Conservation (phyloP, 2,113 vertebrate species). For the Melozone crissalis region DNA sequence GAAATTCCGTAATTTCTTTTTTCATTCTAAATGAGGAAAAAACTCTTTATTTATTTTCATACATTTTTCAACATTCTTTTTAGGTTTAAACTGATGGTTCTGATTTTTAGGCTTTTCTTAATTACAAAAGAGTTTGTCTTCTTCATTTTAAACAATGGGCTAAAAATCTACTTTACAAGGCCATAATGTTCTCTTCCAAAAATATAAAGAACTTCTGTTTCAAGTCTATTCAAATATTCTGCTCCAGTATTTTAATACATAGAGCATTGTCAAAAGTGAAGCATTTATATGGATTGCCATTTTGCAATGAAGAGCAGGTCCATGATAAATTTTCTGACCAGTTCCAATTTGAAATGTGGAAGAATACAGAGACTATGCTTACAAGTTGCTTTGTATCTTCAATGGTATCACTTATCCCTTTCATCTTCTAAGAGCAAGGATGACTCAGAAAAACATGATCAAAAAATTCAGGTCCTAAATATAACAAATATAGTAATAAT, state of each 20-base stretch:
- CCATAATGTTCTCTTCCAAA: background rate
- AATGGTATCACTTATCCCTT: background rate
- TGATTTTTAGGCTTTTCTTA: background rate
- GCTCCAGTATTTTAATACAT: background rate
- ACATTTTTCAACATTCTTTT: background rate
- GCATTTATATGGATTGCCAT: background rate
- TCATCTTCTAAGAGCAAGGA: background rate
- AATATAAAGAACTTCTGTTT: background rate
- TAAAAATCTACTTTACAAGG: background rate
- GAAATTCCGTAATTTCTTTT: background rate
- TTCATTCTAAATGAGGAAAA: background rate
- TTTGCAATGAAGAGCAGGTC: background rate
- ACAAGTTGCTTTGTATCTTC: background rate
- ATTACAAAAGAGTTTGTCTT: background rate
- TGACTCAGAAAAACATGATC: background rate
- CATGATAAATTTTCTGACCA: background rate
- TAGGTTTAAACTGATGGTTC: background rate
- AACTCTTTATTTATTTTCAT: background rate
- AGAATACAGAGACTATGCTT: conserved; percentile 12
- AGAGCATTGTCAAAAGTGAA: background rate
- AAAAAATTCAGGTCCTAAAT: background rate
- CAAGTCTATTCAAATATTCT: background rate
- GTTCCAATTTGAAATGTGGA: background rate
- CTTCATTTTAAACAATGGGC: conserved; percentile 12
- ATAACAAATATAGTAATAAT: background rate